These are phyloP conservation scores for Eupithecia inturbata DNA, from an alignment of 2,888 invertebrate species.

Conservation along the genomic window DNA sequence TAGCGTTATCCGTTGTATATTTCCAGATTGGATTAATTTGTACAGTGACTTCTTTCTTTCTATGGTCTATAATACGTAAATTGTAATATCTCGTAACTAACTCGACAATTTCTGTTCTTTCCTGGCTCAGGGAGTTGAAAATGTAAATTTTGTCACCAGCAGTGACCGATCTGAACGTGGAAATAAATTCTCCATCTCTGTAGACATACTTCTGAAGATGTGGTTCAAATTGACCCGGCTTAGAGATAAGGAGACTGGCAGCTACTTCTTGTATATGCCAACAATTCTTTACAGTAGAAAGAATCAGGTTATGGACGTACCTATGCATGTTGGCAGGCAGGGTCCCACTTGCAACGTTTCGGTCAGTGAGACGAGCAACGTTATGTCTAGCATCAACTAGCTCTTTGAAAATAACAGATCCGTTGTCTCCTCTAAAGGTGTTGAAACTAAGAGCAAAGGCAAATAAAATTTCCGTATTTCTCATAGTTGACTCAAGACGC, in stretches of 20 bases:
- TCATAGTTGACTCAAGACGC: constrained; percentile 91
- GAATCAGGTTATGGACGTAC: constrained; percentile 89
- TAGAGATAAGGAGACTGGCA: constrained; percentile 86
- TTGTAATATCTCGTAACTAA: constrained; percentile 88
- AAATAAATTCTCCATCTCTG: constrained; percentile 71
- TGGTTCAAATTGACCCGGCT: constrained; percentile 88
- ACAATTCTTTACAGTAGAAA: constrained; percentile 66
- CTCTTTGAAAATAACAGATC: constrained; percentile 77
- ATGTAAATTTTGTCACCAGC: constrained; percentile 87
- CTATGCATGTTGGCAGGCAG: constrained; percentile 93
- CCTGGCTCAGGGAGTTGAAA: constrained; percentile 93
- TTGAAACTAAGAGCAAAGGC: constrained; percentile 90
- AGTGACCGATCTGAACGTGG: constrained; percentile 76
- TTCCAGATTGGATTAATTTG: constrained; percentile 77
- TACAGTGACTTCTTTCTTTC: constrained; percentile 79
- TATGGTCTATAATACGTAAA: constrained; percentile 88
- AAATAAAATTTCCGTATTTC: constrained; percentile 93
- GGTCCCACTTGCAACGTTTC: constrained; percentile 98
- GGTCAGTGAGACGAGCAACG: constrained; percentile 96
- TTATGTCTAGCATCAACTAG: constrained; percentile 87
- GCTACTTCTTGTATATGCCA: constrained; percentile 73
- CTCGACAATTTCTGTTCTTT: constrained; percentile 90
- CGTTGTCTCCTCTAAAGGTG: constrained; percentile 79
- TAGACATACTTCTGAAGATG: constrained; percentile 72
- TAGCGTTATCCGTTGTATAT: constrained; percentile 57